Base-by-base conservation (phyloP, 1,140 invertebrate species). In the Scaptodrosophila lebanonensis region DNA sequence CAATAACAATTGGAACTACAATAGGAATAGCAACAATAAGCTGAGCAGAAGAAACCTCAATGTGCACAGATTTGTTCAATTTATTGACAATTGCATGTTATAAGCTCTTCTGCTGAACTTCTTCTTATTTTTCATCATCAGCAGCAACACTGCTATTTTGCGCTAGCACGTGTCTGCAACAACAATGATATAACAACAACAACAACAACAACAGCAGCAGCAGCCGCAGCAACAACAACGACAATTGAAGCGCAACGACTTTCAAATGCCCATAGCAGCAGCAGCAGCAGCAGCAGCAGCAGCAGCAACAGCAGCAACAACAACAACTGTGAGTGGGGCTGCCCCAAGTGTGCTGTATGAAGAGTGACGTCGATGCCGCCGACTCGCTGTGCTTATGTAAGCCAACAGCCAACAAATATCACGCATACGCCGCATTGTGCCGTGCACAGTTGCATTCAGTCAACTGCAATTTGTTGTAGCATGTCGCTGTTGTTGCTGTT, bases 401-500 rank as follows among this genome's bases (percentile, higher is more conserved):
- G 48, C 38, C 39, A 6, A 13, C 48, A 58, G 16, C 12, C 35
- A 48, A 52, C 48, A 71, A 52, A 69, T 51, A 75, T 75, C 66
- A 75, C 70, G 65, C 70, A 75, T 75, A 73, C 70, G 56, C 48
- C 65, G 56, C 56, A 40, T 68, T 75, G 64, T 54, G 27, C 61
- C 32, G 58, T n/a, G n/a, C n/a, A n/a, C 63, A 47, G 42, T 44
- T 35, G 48, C 56, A 58, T 44, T 66, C 22, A 25, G 66, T 66
- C 69, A 75, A 75, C 60, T 40, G 70, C 64, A 69, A 59, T 64
- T 63, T 51, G 49, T 39, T 58, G 52, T 32, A 54, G 63, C 30
- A 22, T 35, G 25, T 52, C 30, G 33, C 8, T 32, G 15, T 2
- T 33, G 47, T 15, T 52, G 48, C 6, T 39, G 33, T 39, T 40